A percentile compares a stretch with the other conserved stretches of the same genome.
Evolutionary conservation across 92 coral and sea anemone genomes (phyloP).

Genomic region (Parazoanthus atlanticus): DNA sequence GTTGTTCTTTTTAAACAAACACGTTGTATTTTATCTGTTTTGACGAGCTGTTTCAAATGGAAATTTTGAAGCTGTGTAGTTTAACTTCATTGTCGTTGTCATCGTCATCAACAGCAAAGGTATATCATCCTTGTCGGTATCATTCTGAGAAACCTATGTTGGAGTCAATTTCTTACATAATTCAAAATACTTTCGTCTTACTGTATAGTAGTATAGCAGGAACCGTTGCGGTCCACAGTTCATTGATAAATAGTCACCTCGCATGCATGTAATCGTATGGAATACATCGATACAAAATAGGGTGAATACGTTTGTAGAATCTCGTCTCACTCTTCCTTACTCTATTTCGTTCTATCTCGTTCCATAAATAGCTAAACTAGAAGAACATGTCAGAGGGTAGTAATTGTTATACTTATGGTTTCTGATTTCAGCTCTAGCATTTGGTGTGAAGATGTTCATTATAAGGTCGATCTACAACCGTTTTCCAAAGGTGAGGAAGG

Average conservation of each 20-base stretch:
- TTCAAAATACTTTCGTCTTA: too few species aligned
- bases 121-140: not conserved
- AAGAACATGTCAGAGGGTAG: not conserved
- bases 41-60: not conserved
- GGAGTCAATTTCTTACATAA: too few species aligned
- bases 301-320: too few species aligned
- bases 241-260: not conserved
- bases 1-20: too few species aligned
- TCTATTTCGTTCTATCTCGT: too few species aligned
- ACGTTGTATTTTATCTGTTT: not conserved
- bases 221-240: not conserved
- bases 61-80: not conserved
- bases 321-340: too few species aligned
- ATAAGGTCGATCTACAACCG: conserved; percentile 72
- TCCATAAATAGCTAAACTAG: not conserved
- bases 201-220: not conserved
- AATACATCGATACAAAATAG: too few species aligned
- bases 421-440: conserved; percentile 65
- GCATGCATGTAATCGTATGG: too few species aligned
- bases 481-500: conserved; percentile 85
- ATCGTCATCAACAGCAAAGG: too few species aligned
- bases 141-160: not conserved
- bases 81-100: not conserved
- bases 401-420: not conserved
- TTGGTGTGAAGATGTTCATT: conserved; percentile 85